These are phyloP conservation scores for Epicauta chinensis DNA, from an alignment of 1,140 invertebrate genomes.

Conservation along the genomic window DNA sequence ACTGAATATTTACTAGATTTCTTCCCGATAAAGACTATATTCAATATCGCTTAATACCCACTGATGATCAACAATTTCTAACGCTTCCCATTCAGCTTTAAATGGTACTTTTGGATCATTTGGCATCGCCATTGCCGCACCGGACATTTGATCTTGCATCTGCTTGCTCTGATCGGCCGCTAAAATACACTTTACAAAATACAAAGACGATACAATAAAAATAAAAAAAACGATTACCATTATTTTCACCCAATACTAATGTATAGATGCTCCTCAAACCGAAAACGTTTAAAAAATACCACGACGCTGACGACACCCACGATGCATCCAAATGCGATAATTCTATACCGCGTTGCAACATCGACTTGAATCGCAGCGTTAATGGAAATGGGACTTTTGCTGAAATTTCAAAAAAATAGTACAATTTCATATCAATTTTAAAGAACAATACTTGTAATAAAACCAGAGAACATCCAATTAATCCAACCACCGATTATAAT, in stretches of 20 bases:
- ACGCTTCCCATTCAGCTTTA: constrained; percentile 98
- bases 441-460: constrained; percentile 81
- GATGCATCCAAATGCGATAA: constrained; percentile 92
- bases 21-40: neutral
- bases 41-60: constrained; percentile 82
- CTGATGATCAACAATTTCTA: constrained; percentile 92
- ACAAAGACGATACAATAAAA: neutral
- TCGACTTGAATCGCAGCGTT: constrained; percentile 96
- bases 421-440: neutral
- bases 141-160: constrained; percentile 98
- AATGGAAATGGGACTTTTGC: constrained; percentile 98
- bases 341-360: constrained; percentile 98
- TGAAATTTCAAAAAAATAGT: constrained; percentile 40
- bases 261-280: constrained; percentile 96
- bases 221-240: constrained; percentile 60
- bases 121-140: constrained; percentile 93
- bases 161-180: constrained; percentile 92
- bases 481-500: constrained; percentile 99
- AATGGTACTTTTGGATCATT: constrained; percentile 97
- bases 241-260: constrained; percentile 96
- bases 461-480: constrained; percentile 99
- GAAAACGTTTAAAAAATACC: constrained; percentile 99
- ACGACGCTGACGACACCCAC: constrained; percentile 99
- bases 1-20: too few species aligned
- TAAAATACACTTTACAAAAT: constrained; percentile 26